Conservation (phyloP, 2,113 vertebrate species). For the Athene noctua region DNA sequence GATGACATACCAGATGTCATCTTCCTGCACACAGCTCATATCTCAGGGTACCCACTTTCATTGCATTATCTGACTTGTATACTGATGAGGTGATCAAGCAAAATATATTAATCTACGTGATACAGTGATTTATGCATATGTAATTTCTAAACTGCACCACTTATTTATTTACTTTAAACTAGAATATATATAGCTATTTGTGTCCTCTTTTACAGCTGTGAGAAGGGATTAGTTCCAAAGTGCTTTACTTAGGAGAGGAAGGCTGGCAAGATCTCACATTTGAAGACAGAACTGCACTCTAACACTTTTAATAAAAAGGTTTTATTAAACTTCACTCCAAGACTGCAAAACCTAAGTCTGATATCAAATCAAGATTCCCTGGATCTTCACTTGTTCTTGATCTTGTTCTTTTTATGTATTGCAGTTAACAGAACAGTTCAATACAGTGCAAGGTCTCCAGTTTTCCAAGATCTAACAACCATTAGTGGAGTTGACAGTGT, state of each 20-base stretch:
- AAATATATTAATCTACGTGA: neutral
- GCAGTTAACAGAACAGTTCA: neutral
- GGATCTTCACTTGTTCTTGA: neutral
- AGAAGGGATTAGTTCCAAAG: neutral
- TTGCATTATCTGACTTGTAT: neutral
- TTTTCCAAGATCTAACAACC: neutral
- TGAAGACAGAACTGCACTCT: neutral
- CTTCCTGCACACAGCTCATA: neutral
- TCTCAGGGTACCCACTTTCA: neutral
- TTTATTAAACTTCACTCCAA: neutral
- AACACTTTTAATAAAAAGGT: neutral
- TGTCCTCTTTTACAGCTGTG: neutral
- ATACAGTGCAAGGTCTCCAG: neutral
- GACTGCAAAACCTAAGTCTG: neutral
- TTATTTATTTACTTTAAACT: neutral
- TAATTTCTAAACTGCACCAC: neutral
- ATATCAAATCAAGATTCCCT: neutral
- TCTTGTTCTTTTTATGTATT: neutral
- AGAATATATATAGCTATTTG: neutral
- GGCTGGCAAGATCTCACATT: neutral
- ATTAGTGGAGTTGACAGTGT: neutral
- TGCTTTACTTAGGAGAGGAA: neutral
- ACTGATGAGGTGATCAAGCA: neutral
- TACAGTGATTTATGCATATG: neutral
- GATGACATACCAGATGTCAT: neutral